Base-by-base conservation (phyloP, 2,888 invertebrate genomes). In the Acronicta psi region DNA sequence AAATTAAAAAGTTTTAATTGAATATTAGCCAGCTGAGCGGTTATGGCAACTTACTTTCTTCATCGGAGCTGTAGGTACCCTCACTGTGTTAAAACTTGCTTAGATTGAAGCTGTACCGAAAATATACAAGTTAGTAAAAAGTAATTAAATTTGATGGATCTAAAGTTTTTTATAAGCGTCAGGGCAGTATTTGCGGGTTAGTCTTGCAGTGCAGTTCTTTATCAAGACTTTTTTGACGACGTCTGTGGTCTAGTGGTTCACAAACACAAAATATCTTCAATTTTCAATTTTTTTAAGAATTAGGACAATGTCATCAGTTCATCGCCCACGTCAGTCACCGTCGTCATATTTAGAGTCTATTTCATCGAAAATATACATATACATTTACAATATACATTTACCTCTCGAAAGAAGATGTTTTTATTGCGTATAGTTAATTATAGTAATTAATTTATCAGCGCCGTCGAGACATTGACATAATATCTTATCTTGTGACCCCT, bases 1-100 rank as follows among this genome's bases (percentile, higher is more conserved):
- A 90, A 90, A 91, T 89, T 90, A 85, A 86, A 89, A 92, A 91
- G 83, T 91, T 92, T 90, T 91, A 91, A 92, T 91, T 91, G 89
- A 90, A 90, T 91, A 91, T 90, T 90, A 91, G 87, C 85, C 88
- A 84, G 84, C 82, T 85, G 86, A 87, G 84, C 86, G 82, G 79
- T 82, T 79, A 82, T 75, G 69, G 75, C 80, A 84, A 85, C 84
- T 82, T 73, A 84, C 82, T 85, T 82, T 75, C 67, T 79, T 80
- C 80, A 74, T 61, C 59, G 62, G 49, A 61, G 56, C 58, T 71
- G 78, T n/a, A n/a, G n/a, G n/a, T 76, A 54, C 66, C 74, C 61
- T 76, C 75, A 77, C 76, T 77, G 77, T 72, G 79, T 79, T 74
- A 62, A 77, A 86, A 84, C 81, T 85, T 81, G 68, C 37, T 69